Evolutionary conservation across 2,888 invertebrate genomes (phyloP).

Genomic region (Zygaena filipendulae): DNA sequence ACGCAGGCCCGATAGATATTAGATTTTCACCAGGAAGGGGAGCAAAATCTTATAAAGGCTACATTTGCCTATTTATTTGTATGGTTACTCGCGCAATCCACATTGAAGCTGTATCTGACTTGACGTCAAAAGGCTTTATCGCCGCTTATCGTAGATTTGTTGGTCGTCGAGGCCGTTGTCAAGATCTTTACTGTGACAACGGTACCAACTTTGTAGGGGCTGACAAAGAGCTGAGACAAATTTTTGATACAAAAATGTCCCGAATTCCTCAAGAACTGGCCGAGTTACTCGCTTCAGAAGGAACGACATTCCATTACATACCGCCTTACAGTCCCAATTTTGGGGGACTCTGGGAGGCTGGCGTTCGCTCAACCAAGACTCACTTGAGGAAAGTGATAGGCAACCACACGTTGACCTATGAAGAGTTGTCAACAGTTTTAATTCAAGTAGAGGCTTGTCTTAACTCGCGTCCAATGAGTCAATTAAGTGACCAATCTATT

Average conservation of each 20-base stretch:
- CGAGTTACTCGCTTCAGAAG: constrained; percentile 1
- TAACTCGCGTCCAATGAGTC: constrained; percentile 11
- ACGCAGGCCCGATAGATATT: constrained; percentile 16
- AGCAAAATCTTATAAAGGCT: constrained; percentile 15
- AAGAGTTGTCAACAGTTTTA: constrained; percentile 11
- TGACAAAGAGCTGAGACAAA: too few species aligned
- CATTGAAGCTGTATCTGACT: constrained; percentile 16
- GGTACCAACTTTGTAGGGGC: too few species aligned
- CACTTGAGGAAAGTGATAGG: constrained; percentile 9
- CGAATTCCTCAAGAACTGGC: neutral
- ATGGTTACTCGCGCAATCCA: constrained; percentile 16
- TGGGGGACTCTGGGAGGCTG: constrained; percentile 15
- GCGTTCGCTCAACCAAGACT: constrained; percentile 7
- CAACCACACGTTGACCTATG: constrained; percentile 9
- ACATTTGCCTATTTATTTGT: constrained; percentile 18
- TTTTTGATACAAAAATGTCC: too few species aligned
- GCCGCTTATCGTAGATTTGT: too few species aligned
- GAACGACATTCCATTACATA: constrained; percentile 12
- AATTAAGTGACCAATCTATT: constrained; percentile 10
- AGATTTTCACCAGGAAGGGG: constrained; percentile 16
- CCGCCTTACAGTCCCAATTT: constrained; percentile 14
- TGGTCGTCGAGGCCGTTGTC: too few species aligned
- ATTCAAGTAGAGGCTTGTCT: constrained; percentile 14
- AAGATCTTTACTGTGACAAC: too few species aligned
- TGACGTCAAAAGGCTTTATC: constrained; percentile 19